Conservation (phyloP, 2,888 invertebrate genomes). For the Ctena decussata region DNA sequence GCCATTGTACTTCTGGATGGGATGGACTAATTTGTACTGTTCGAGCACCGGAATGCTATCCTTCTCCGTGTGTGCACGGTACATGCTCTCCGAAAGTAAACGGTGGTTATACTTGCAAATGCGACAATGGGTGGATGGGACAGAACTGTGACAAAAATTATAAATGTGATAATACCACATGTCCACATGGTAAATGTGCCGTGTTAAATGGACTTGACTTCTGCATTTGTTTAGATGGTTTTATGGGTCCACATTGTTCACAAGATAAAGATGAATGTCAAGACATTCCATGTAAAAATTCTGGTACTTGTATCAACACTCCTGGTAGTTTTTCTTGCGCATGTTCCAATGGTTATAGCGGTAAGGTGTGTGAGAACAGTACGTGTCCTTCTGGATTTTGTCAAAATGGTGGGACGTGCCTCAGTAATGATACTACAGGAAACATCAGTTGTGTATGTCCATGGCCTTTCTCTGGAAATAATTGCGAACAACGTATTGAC, state of each 20-base stretch:
- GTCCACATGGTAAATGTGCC: constrained; percentile 44
- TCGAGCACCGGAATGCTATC: constrained; percentile 38
- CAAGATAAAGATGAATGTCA: constrained; percentile 65
- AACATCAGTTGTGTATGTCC: constrained; percentile 34
- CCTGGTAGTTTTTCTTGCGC: constrained; percentile 57
- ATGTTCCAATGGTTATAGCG: constrained; percentile 51
- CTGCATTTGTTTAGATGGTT: constrained; percentile 62
- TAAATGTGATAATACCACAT: constrained; percentile 38
- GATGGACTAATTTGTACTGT: constrained; percentile 89
- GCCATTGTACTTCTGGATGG: constrained; percentile 72
- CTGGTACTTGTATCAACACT: constrained; percentile 49
- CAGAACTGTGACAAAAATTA: constrained; percentile 41
- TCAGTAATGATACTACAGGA: neutral
- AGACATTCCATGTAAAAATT: constrained; percentile 46
- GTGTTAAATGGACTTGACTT: constrained; percentile 18
- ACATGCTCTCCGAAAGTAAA: neutral
- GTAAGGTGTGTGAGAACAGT: constrained; percentile 26
- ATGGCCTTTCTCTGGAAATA: constrained; percentile 36
- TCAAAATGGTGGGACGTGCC: constrained; percentile 46
- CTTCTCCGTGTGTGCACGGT: constrained; percentile 59
- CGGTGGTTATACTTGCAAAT: constrained; percentile 47
- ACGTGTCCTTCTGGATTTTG: constrained; percentile 36
- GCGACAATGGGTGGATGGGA: constrained; percentile 39
- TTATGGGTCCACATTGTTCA: constrained; percentile 48
- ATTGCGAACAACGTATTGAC: constrained; percentile 50